These are phyloP conservation scores for Megaceryle maxima DNA, from an alignment of 2,113 vertebrate species.

Conservation along the genomic window DNA sequence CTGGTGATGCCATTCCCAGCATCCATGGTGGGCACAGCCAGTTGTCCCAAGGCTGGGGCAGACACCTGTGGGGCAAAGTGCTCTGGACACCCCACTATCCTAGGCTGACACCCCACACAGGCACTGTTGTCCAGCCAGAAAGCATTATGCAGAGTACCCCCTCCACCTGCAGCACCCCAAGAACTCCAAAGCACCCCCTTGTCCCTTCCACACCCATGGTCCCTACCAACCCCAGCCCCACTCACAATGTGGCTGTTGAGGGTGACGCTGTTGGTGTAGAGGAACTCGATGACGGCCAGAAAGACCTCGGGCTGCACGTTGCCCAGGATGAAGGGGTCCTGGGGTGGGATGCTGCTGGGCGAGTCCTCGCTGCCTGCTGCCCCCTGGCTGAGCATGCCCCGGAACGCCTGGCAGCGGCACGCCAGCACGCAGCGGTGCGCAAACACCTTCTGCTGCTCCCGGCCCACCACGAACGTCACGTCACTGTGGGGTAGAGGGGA, in stretches of 20 bases:
- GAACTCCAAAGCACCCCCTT: background rate
- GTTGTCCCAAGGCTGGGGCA: background rate
- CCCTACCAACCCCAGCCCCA: background rate
- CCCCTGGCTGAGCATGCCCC: conserved; percentile 64
- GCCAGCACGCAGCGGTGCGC: conserved; percentile 80
- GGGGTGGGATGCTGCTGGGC: background rate
- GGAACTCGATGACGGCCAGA: conserved; percentile 79
- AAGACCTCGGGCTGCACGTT: conserved; percentile 78
- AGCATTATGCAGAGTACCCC: background rate
- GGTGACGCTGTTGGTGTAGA: conserved; percentile 80
- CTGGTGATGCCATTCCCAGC: background rate
- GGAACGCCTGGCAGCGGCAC: conserved; percentile 77
- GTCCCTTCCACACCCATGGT: background rate
- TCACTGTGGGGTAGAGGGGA: conserved; percentile 59
- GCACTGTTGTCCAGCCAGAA: background rate
- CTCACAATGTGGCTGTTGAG: conserved; percentile 76
- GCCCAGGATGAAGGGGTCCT: conserved; percentile 70
- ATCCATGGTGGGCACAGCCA: background rate
- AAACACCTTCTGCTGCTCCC: conserved; percentile 76
- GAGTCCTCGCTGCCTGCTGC: background rate
- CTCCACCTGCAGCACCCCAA: background rate
- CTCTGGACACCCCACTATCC: background rate
- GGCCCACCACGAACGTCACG: conserved; percentile 79
- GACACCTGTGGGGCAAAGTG: background rate
- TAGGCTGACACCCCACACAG: background rate